Percentiles rank a stretch among this genome's conserved stretches.
Conservation (phyloP, 2,888 invertebrate genomes). For the Merodon equestris region DNA sequence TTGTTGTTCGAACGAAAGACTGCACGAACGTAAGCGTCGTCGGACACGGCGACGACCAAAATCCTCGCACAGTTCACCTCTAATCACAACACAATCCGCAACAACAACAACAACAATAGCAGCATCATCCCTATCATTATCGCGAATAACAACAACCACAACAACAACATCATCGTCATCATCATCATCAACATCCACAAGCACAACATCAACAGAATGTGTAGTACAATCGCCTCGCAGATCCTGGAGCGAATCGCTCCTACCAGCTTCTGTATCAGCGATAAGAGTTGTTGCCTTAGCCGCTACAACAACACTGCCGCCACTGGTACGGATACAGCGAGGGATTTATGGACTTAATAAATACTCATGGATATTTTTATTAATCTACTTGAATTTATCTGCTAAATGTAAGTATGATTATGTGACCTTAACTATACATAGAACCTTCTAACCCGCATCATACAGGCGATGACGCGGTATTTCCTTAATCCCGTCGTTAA, state of each 20-base stretch:
- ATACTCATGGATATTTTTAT: slow-evolving; percentile 79
- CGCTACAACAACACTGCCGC: slow-evolving; percentile 61
- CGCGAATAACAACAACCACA: slow-evolving; percentile 47
- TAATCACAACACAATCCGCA: slow-evolving; percentile 37
- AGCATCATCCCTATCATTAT: slow-evolving; percentile 27
- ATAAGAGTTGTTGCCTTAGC: slow-evolving; percentile 60
- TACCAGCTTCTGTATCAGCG: slow-evolving; percentile 52
- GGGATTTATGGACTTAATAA: slow-evolving; percentile 77
- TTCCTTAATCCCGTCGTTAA: slow-evolving; percentile 18
- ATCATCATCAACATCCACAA: slow-evolving; percentile 52
- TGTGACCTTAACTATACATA: no score
- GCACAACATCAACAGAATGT: slow-evolving; percentile 57
- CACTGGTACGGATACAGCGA: slow-evolving; percentile 70
- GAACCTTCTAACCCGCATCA: no score
- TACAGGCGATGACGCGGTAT: no score
- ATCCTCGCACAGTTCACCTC: slow-evolving; percentile 57
- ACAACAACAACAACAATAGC: slow-evolving; percentile 46
- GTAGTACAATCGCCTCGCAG: slow-evolving; percentile 28
- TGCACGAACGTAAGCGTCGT: slow-evolving; percentile 75
- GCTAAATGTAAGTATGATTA: slow-evolving; percentile 77
- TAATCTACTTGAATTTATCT: slow-evolving; percentile 79
- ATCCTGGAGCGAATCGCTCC: slow-evolving; percentile 53
- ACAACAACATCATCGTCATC: slow-evolving; percentile 45
- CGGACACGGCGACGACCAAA: slow-evolving; percentile 75
- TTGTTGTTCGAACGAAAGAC: slow-evolving; percentile 74